Percentiles rank a stretch among this genome's conserved stretches.
Conservation (phyloP, 1,140 invertebrate genomes). For the Heliconius melpomene region DNA sequence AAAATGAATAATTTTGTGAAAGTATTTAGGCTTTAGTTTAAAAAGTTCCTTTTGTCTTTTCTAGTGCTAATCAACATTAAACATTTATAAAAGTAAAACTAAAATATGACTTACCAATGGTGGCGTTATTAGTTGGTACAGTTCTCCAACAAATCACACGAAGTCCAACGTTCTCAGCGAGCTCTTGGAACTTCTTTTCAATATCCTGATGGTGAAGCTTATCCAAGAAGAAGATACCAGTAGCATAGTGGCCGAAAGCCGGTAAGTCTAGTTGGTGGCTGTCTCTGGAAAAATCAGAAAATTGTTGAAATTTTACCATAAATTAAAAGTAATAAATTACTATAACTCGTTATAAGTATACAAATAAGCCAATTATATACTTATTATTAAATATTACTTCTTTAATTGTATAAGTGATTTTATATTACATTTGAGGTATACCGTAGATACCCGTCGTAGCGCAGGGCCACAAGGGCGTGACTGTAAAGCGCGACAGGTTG, state of each 20-base stretch:
- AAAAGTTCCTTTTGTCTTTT: background rate
- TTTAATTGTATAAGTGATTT: no score
- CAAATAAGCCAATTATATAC: no score
- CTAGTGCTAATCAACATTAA: slow-evolving; percentile 9
- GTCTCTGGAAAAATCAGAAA: slow-evolving; percentile 79
- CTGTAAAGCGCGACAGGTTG: no score
- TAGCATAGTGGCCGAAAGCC: slow-evolving; percentile 94
- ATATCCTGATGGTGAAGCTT: slow-evolving; percentile 89
- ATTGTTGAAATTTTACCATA: background rate
- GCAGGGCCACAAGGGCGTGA: no score
- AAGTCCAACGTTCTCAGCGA: slow-evolving; percentile 91
- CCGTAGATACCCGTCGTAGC: no score
- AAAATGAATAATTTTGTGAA: slow-evolving; percentile 21
- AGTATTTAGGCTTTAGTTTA: background rate
- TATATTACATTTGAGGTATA: no score
- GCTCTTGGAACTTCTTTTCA: slow-evolving; percentile 89
- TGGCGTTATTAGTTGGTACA: slow-evolving; percentile 91
- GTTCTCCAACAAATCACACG: slow-evolving; percentile 95
- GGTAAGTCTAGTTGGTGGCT: slow-evolving; percentile 91
- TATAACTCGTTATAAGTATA: no score
- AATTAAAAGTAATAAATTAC: background rate
- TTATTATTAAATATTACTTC: no score
- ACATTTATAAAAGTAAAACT: background rate
- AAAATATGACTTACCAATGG: slow-evolving; percentile 85
- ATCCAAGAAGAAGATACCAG: slow-evolving; percentile 97